Evolutionary conservation across 2,113 vertebrate genomes (phyloP).

Genomic region (Henicopernis longicauda): DNA sequence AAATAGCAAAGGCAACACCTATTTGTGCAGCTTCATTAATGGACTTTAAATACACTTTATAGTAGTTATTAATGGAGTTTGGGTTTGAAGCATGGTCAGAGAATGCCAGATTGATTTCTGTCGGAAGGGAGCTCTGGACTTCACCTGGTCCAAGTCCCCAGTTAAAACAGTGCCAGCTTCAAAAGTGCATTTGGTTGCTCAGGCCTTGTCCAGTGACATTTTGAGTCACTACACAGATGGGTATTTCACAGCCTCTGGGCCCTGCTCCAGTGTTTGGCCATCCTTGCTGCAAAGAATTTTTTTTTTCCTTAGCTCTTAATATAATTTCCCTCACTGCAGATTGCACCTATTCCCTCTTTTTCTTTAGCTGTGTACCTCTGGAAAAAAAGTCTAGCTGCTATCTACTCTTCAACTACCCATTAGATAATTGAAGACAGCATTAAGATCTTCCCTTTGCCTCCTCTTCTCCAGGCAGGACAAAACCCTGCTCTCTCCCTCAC

Average conservation of each 20-base stretch:
- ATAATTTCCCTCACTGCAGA: not conserved
- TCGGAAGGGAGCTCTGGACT: not conserved
- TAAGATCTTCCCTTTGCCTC: not conserved
- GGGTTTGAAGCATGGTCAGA: not conserved
- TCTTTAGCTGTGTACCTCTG: not conserved
- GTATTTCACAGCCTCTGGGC: not conserved
- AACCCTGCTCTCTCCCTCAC: not conserved
- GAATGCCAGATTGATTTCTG: not conserved
- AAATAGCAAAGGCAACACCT: not conserved
- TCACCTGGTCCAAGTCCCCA: not conserved
- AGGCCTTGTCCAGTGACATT: not conserved
- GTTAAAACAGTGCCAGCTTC: not conserved
- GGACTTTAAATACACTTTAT: not conserved
- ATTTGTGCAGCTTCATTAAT: not conserved
- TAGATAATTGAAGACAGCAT: not conserved
- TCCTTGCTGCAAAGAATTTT: not conserved
- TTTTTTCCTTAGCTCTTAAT: not conserved
- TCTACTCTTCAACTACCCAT: not conserved
- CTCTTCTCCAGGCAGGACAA: not conserved
- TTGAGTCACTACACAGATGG: not conserved
- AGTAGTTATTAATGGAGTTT: not conserved
- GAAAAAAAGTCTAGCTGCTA: not conserved
- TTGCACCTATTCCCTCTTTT: not conserved
- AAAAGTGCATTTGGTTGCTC: not conserved
- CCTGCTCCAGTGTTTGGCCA: not conserved